Conservation (phyloP, 2,113 vertebrate species). For the Tragulus kanchil region DNA sequence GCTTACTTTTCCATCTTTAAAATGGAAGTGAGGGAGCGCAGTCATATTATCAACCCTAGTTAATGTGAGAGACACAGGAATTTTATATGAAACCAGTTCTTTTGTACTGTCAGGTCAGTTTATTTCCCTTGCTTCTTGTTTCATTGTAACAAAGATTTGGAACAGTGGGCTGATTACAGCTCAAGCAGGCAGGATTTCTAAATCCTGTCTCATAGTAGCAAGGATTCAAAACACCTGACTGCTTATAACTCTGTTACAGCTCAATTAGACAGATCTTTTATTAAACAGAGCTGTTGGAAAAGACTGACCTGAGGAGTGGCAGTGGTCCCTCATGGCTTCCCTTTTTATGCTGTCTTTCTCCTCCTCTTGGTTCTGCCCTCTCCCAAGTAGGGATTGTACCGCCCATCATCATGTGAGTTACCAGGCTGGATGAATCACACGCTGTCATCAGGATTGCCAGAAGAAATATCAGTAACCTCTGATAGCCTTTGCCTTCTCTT, state of each 20-base stretch:
- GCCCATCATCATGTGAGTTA: not conserved
- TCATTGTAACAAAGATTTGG: not conserved
- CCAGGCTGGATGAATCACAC: not conserved
- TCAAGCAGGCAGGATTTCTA: not conserved
- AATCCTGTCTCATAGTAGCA: not conserved
- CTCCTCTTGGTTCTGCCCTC: not conserved
- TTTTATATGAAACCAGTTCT: not conserved
- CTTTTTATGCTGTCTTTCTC: not conserved
- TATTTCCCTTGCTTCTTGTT: not conserved
- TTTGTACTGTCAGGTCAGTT: not conserved
- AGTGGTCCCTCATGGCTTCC: not conserved
- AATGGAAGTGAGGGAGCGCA: not conserved
- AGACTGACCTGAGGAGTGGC: not conserved
- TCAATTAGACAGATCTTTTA: not conserved
- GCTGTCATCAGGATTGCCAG: not conserved
- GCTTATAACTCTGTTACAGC: not conserved
- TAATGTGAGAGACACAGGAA: not conserved
- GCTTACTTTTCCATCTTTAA: slow-evolving; percentile 25
- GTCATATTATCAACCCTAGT: not conserved
- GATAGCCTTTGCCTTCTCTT: not conserved
- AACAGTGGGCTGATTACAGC: not conserved
- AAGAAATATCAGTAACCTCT: not conserved
- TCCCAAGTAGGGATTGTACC: not conserved
- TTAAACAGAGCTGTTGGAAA: not conserved
- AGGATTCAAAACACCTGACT: not conserved